Evolutionary conservation across 2,797 vertebrate genomes (phyloP).

Genomic region (Tachyglossus aculeatus): DNA sequence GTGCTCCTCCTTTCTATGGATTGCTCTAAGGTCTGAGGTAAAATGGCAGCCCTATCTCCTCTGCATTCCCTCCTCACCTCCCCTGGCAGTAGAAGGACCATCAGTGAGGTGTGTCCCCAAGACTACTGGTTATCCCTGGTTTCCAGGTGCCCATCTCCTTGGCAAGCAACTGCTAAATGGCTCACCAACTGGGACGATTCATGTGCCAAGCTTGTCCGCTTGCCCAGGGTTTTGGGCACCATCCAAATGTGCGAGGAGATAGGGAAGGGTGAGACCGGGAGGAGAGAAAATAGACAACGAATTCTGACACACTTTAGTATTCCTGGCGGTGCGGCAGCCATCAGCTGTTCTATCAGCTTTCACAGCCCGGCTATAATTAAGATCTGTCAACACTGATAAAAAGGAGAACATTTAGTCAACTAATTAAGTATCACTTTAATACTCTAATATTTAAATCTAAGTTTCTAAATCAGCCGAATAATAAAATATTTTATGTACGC

Average conservation of each 20-base stretch:
- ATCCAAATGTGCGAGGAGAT: slow-evolving; percentile 40
- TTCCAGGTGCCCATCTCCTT: slow-evolving; percentile 58
- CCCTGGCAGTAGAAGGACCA: too few relatives aligned
- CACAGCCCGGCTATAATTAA: slow-evolving; percentile 71
- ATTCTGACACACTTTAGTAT: slow-evolving; percentile 64
- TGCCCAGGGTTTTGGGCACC: slow-evolving; percentile 61
- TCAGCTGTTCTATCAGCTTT: slow-evolving; percentile 68
- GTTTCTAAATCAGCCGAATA: slow-evolving; percentile 70
- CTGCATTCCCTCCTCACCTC: too few relatives aligned
- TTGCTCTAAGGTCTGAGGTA: too few relatives aligned
- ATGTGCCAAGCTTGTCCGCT: slow-evolving; percentile 32
- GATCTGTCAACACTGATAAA: slow-evolving; percentile 76
- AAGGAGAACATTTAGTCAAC: slow-evolving; percentile 73
- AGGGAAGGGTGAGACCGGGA: slow-evolving; percentile 39
- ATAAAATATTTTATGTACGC: slow-evolving; percentile 71
- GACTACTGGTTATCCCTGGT: too few relatives aligned
- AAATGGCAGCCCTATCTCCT: too few relatives aligned
- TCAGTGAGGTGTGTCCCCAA: too few relatives aligned
- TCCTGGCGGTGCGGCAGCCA: slow-evolving; percentile 65
- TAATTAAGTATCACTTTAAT: slow-evolving; percentile 74
- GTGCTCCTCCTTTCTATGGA: neutral
- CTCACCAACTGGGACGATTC: slow-evolving; percentile 46
- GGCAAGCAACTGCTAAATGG: slow-evolving; percentile 54
- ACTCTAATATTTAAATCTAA: slow-evolving; percentile 75
- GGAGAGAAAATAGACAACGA: slow-evolving; percentile 55